Evolutionary conservation across 1,140 invertebrate genomes (phyloP).

Genomic region (Rhopalosiphum maidis): DNA sequence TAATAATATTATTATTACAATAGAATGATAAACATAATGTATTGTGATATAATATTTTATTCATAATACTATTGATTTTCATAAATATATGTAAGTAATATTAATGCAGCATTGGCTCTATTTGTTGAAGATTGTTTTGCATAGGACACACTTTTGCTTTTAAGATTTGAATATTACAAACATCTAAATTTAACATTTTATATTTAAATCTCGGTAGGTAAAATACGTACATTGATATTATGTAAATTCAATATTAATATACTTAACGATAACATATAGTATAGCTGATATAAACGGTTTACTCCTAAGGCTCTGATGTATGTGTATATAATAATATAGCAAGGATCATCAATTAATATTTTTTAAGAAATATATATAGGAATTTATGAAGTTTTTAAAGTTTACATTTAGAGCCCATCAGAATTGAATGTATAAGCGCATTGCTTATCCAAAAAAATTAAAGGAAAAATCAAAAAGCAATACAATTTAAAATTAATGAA

Average conservation of each 20-base stretch:
- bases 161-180: background rate
- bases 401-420: too few relatives aligned
- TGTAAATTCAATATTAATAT: background rate
- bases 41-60: background rate
- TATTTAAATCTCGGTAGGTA: background rate
- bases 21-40: background rate
- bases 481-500: too few relatives aligned
- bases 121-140: background rate
- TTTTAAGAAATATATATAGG: too few relatives aligned
- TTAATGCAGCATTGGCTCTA: background rate
- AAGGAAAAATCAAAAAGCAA: too few relatives aligned
- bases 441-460: too few relatives aligned
- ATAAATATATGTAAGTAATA: background rate
- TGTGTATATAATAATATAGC: background rate
- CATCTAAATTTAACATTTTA: background rate
- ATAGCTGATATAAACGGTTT: background rate
- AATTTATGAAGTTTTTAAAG: too few relatives aligned
- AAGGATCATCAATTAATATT: too few relatives aligned
- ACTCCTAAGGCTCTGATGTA: background rate
- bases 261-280: background rate
- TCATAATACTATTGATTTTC: background rate
- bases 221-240: background rate
- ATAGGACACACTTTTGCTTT: slow-evolving; percentile 6
- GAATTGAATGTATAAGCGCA: too few relatives aligned
- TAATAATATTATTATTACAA: background rate